Evolutionary conservation across 1,140 invertebrate genomes (phyloP), one percentile per base, ranked within the genome.

Genomic region (Megathymus violae): DNA sequence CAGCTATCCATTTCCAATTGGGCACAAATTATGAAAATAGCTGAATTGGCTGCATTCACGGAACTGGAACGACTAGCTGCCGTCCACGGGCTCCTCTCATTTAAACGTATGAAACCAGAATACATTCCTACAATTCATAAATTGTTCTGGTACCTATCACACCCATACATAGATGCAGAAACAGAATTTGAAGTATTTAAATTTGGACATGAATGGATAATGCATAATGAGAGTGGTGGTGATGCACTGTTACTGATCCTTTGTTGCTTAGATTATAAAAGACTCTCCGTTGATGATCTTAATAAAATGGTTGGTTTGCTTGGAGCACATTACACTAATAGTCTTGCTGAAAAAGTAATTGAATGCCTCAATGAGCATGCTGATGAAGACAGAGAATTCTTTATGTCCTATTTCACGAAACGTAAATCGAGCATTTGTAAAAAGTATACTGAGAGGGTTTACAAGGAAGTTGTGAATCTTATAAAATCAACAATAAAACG

Each of bases 61-160:
- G 77, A 78, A 61, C 62, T 90, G 41, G 78, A 84, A 40, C 73
- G 83, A 25, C 40, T 69, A 10, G 64, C 75, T 7, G 75, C 75
- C 16, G 71, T 74, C 34, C 79, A 74, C 76, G 86, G 79, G 0
- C 58, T 90, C 0, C 70, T 83, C 13, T 71, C 77, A 10, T 90
- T 90, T 61, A 76, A 78, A 34, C 46, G 54, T 11, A 89, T 90
- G 86, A 83, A 85, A 46, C 63, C 75, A 54, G 74, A 82, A 25
- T 73, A 78, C 43, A 71, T 89, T 34, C 65, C 76, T 40, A 68
- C 72, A 48, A 67, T 90, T 46, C 51, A 79, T 5, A 84, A 75
- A 59, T 65, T 90, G 0, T 71, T 74, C 15, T 90, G 88, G 88
- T 90, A 90, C 51, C 66, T 90, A 5, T 88, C 85, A 14, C 85